phyloP scores from a whole-genome alignment of 2,113 vertebrate species.

The Peromyscus maniculatus region DNA sequence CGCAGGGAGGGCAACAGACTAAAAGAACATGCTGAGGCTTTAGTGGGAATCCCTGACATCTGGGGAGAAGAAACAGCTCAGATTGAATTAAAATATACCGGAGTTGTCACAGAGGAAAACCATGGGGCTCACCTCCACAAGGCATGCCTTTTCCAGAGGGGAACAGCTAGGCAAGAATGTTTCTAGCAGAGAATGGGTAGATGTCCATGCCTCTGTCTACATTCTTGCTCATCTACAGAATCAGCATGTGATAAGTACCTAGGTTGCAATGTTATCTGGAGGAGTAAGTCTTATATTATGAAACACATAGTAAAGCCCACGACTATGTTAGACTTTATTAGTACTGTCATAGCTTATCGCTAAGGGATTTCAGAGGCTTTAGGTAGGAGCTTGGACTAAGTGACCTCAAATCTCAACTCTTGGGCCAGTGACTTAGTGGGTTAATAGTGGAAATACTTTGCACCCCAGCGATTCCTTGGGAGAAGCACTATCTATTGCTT shows the following conservation, averaged over 20 bases:
- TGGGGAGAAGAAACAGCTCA: constrained; percentile 34
- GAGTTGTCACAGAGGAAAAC: background rate
- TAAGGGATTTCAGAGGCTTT: background rate
- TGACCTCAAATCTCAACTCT: background rate
- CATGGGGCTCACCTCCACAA: background rate
- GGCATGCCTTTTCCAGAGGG: background rate
- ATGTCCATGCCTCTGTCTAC: background rate
- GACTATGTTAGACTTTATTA: background rate
- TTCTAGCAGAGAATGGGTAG: background rate
- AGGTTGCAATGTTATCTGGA: background rate
- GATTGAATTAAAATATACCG: constrained; percentile 12
- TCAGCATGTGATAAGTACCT: background rate
- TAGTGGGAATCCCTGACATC: constrained; percentile 5
- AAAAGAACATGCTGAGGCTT: background rate
- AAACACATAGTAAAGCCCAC: background rate
- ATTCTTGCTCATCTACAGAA: constrained; percentile 5
- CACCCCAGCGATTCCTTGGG: background rate
- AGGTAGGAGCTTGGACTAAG: background rate
- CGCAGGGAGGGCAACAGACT: background rate
- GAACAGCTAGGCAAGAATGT: no score
- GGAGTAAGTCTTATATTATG: background rate
- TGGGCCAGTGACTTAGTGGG: background rate
- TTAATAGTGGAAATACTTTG: background rate
- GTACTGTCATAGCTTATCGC: background rate
- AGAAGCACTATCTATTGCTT: background rate